Evolutionary conservation across 2,888 invertebrate genomes (phyloP).

Genomic region (Hyles lineata): DNA sequence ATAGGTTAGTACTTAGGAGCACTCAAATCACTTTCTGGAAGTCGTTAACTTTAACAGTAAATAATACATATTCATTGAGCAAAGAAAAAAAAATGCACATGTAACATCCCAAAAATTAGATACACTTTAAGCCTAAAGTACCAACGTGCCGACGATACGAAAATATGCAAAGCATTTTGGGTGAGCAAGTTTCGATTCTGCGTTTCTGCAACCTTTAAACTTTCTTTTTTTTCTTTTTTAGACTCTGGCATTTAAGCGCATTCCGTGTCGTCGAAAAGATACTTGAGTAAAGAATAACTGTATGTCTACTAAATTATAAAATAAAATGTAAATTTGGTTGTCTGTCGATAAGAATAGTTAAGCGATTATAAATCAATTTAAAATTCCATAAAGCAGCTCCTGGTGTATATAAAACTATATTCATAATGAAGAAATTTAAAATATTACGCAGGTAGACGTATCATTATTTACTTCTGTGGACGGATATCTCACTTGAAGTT

Average conservation of each 20-base stretch:
- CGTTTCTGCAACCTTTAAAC: conserved; percentile 49
- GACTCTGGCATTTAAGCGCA: conserved; percentile 44
- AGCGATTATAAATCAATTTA: background rate
- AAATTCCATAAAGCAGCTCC: background rate
- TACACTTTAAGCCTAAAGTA: conserved; percentile 1
- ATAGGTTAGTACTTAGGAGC: background rate
- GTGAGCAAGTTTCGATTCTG: conserved; percentile 35
- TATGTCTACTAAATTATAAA: background rate
- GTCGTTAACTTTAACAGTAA: background rate
- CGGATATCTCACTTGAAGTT: conserved; percentile 59
- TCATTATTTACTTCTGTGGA: conserved; percentile 56
- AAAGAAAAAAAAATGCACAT: conserved; percentile 9
- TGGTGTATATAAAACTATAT: background rate
- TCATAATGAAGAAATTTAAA: background rate
- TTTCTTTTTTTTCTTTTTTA: conserved; percentile 40
- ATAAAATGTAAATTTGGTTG: background rate
- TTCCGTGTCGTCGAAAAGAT: conserved; percentile 43
- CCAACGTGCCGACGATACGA: conserved; percentile 33
- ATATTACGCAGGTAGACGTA: conserved; percentile 41
- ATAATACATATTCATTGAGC: background rate
- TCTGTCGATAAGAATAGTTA: no score
- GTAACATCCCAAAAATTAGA: conserved; percentile 10
- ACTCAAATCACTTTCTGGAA: background rate
- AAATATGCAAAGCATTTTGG: conserved; percentile 51
- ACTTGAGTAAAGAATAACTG: conserved; percentile 33